A percentile compares a stretch with the other conserved stretches of the same genome.
Evolutionary conservation across 2,113 vertebrate genomes (phyloP).

Genomic region (Clarias gariepinus): DNA sequence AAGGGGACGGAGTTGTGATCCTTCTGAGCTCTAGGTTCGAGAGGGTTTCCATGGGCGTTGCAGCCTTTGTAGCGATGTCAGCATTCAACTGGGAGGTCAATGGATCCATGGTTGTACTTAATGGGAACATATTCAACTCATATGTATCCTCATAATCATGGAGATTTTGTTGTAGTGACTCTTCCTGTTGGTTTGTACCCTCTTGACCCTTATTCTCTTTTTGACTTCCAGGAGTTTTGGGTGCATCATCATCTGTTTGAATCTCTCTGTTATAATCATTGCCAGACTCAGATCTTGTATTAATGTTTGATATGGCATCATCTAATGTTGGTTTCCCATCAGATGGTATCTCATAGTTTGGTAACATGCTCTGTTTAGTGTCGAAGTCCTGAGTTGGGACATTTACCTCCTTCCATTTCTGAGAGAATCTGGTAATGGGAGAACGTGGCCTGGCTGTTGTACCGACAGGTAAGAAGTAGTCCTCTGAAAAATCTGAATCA

Average conservation of each 20-base stretch:
- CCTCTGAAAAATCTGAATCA: slow-evolving; percentile 54
- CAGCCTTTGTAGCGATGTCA: slow-evolving; percentile 16
- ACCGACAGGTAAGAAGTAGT: slow-evolving; percentile 63
- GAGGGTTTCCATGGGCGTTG: neutral
- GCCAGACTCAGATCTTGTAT: neutral
- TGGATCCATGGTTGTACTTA: neutral
- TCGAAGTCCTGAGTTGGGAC: slow-evolving; percentile 40
- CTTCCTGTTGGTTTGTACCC: slow-evolving; percentile 33
- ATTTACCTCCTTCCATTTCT: slow-evolving; percentile 22
- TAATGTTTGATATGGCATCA: rapidly evolving
- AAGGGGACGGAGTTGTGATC: neutral
- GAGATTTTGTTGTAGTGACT: neutral
- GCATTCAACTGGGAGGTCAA: neutral
- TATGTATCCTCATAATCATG: slow-evolving; percentile 20
- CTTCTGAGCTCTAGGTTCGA: neutral
- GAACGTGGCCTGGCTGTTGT: slow-evolving; percentile 37
- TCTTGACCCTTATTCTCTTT: slow-evolving; percentile 19
- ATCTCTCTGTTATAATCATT: neutral
- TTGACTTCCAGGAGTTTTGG: neutral
- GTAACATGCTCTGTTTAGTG: slow-evolving; percentile 26
- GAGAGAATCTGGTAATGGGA: slow-evolving; percentile 47
- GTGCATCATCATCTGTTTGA: neutral
- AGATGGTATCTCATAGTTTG: slow-evolving; percentile 36
- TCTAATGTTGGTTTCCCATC: slow-evolving; percentile 30
- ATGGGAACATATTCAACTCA: slow-evolving; percentile 42